phyloP scores from a whole-genome alignment of 2,113 vertebrate species.

The Poecile atricapillus region DNA sequence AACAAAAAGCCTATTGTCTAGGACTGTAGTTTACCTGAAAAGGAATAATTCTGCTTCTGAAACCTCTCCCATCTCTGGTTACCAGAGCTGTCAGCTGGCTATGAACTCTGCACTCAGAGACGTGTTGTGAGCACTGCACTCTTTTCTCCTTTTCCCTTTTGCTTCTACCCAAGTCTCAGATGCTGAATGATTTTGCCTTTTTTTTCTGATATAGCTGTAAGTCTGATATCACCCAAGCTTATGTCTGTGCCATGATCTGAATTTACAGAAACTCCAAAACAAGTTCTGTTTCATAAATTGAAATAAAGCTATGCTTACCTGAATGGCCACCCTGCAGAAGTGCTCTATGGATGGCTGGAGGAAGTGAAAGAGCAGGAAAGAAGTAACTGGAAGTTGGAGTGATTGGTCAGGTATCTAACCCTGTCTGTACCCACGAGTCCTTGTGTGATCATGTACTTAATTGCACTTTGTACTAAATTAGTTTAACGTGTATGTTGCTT shows the following conservation, averaged over 20 bases:
- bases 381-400: background rate
- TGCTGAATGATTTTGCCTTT: background rate
- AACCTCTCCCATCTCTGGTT: background rate
- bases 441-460: background rate
- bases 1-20: background rate
- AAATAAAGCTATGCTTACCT: background rate
- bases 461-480: background rate
- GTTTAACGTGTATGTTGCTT: background rate
- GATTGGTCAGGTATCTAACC: background rate
- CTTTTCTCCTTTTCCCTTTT: background rate
- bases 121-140: background rate
- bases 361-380: background rate
- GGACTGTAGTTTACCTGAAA: background rate
- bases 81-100: background rate
- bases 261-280: background rate
- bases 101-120: background rate
- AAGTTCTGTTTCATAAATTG: background rate
- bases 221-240: background rate
- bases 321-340: background rate
- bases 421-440: background rate
- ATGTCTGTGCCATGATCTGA: background rate
- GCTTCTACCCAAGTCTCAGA: background rate
- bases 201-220: background rate
- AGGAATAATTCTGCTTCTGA: background rate
- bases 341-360: background rate